Percentiles rank a stretch among this genome's conserved stretches.
phyloP scores from a whole-genome alignment of 2,797 vertebrate genomes.

The Darevskia mixta region DNA sequence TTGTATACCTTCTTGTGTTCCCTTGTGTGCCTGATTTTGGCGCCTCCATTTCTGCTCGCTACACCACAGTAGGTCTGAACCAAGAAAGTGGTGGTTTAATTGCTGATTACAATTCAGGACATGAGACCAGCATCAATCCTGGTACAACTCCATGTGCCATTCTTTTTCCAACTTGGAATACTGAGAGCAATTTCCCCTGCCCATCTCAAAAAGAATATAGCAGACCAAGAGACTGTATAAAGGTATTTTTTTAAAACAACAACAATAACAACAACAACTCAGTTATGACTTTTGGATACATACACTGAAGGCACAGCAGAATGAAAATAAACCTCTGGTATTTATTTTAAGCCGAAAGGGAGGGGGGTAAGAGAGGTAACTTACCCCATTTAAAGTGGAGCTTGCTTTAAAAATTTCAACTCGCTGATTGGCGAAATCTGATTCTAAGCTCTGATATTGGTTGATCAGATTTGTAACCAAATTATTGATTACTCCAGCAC shows the following conservation, averaged over 20 bases:
- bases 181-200: neutral
- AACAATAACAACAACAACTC: neutral
- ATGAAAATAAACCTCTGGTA: neutral
- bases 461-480: slow-evolving; percentile 94
- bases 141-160: neutral
- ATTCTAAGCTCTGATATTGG: slow-evolving; percentile 92
- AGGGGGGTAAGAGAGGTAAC: slow-evolving; percentile 48
- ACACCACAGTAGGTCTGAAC: neutral
- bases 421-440: slow-evolving; percentile 89
- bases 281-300: too few relatives aligned
- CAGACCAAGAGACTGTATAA: neutral
- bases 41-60: neutral
- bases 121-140: neutral
- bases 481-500: slow-evolving; percentile 91
- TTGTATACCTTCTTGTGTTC: neutral
- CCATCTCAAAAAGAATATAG: neutral
- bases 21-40: neutral
- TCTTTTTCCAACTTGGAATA: neutral
- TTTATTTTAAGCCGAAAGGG: neutral
- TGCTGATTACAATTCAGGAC: neutral
- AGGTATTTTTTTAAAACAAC: neutral
- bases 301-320: neutral
- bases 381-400: slow-evolving; percentile 93
- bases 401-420: slow-evolving; percentile 95
- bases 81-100: neutral